Percentiles rank a stretch among this genome's conserved stretches.
Evolutionary conservation across 2,113 vertebrate species (phyloP).

Genomic region (Paedocypris sp.): DNA sequence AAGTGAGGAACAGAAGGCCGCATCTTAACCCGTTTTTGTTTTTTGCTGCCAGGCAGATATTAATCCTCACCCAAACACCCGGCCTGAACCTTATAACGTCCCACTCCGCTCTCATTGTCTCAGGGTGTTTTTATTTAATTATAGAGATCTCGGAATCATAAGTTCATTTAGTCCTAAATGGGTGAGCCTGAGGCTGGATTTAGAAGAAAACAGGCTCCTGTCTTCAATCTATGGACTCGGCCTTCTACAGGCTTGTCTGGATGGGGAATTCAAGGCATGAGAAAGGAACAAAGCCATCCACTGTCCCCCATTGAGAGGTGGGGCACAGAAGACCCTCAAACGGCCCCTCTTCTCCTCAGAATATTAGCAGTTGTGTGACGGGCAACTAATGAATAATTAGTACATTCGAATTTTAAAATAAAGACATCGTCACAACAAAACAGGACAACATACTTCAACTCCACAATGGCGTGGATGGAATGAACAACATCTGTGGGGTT

Average conservation of each 20-base stretch:
- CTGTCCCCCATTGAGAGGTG: constrained; percentile 56
- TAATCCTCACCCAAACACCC: constrained; percentile 19
- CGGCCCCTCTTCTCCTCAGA: constrained; percentile 20
- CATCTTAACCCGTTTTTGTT: neutral
- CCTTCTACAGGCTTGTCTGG: constrained; percentile 41
- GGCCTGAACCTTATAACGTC: constrained; percentile 25
- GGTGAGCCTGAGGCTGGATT: constrained; percentile 31
- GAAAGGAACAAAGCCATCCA: constrained; percentile 55
- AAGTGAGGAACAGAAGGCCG: too few species aligned
- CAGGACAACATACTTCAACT: neutral
- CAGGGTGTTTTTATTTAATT: constrained; percentile 22
- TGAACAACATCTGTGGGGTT: constrained; percentile 13
- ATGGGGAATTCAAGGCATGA: constrained; percentile 59
- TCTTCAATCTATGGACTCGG: constrained; percentile 14
- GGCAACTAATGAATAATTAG: too few species aligned
- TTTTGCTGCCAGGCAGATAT: constrained; percentile 4
- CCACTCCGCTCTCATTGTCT: constrained; percentile 27
- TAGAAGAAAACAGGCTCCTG: constrained; percentile 32
- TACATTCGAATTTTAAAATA: too few species aligned
- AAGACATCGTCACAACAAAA: neutral
- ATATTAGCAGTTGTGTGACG: constrained; percentile 6
- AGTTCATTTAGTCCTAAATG: constrained; percentile 21
- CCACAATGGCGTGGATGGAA: neutral
- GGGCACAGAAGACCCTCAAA: constrained; percentile 26
- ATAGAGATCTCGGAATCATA: constrained; percentile 25